Evolutionary conservation across 2,113 vertebrate species (phyloP), one percentile per base, ranked within the genome.

Genomic region (Leptobrachium leishanense): DNA sequence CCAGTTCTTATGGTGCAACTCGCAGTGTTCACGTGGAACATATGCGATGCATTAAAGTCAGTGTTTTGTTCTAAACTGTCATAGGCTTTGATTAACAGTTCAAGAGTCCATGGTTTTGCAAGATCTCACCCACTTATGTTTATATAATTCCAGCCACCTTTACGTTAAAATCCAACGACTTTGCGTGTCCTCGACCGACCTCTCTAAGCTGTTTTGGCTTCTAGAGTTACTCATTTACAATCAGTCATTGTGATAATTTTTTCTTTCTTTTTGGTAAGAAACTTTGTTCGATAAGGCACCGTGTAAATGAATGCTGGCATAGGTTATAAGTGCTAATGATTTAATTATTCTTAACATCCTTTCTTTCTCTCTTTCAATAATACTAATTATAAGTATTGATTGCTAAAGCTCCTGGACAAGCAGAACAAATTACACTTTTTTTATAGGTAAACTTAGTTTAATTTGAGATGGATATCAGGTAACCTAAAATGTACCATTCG

Each of bases 81-180:
- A 57, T 40, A 72, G 39, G 3, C 68, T 70, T 77, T 66, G 76
- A 79, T 79, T 10, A 54, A 65, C 12, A 53, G 46, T 79, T 55
- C 50, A 40, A 68, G 46, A 43, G 31, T 71, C 50, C n/a, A 72
- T 63, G 31, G 46, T 44, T 54, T 67, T 70, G 55, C 15, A 77
- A n/a, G 39, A 46, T 77, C 44, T 43, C 75, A 57, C 11, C 73
- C 31, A 39, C 44, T 70, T 7, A 11, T 53, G 66, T 77, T 57
- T 59, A 69, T 43, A 3, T 41, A 71, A 41, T 59, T 13, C 11
- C n/a, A 69, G 12, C 71, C 62, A 50, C 46, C 46, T 5, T 50
- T 5, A 50, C 46, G 8, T 4, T 50, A 65, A 5, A 41, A 65
- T n/a, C 62, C 9, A 42, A n/a, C 54, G 72, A 12, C 68, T 65